These are phyloP conservation scores for Otus sunia DNA, from an alignment of 2,113 vertebrate species.

Conservation along the genomic window DNA sequence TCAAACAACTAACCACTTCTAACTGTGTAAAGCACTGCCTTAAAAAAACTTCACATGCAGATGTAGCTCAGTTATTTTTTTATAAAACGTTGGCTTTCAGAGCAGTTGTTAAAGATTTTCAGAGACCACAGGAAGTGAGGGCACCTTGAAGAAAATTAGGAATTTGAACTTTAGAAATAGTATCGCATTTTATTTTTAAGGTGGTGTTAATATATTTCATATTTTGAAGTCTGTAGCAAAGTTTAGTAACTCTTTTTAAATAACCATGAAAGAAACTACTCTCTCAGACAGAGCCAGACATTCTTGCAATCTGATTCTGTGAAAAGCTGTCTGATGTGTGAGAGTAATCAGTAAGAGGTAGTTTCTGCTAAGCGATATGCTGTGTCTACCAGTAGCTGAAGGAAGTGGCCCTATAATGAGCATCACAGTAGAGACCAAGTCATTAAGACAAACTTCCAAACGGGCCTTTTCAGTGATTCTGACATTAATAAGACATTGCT, in stretches of 20 bases:
- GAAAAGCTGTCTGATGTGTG: not conserved
- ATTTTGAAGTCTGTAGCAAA: not conserved
- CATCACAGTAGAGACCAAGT: slow-evolving; percentile 51
- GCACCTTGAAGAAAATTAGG: not conserved
- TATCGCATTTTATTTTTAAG: not conserved
- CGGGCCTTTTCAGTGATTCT: slow-evolving; percentile 21
- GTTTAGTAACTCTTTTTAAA: not conserved
- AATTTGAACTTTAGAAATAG: not conserved
- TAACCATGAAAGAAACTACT: not conserved
- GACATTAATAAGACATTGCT: slow-evolving; percentile 59
- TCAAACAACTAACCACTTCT: not conserved
- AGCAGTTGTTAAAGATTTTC: not conserved
- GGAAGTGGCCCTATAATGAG: slow-evolving; percentile 64
- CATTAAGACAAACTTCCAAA: slow-evolving; percentile 67
- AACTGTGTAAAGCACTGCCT: not conserved
- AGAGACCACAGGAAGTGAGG: not conserved
- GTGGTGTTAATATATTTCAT: not conserved
- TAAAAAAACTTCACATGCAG: not conserved
- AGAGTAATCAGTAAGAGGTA: slow-evolving; percentile 19
- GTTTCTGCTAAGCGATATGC: slow-evolving; percentile 5
- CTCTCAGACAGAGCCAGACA: not conserved
- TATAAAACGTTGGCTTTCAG: not conserved
- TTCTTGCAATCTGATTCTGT: not conserved
- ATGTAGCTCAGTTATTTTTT: not conserved
- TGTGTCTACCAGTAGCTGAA: not conserved